Conservation (phyloP, 2,797 vertebrate species). For the Valencia hispanica region DNA sequence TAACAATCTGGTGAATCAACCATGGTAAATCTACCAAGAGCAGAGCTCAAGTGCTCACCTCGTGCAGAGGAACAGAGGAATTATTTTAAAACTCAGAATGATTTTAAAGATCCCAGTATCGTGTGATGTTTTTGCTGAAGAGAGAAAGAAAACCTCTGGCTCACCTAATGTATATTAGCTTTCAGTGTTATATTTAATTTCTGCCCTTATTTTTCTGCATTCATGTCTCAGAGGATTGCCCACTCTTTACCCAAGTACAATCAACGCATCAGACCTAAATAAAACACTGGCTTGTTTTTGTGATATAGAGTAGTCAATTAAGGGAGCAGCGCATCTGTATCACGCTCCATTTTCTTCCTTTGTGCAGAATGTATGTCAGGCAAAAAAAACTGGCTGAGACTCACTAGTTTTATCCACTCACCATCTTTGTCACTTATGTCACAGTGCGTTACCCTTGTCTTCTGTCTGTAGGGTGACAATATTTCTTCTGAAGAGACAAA, state of each 20-base stretch:
- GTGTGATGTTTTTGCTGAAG: conserved; percentile 41
- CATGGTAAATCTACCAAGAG: conserved; percentile 41
- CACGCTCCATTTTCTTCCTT: background rate
- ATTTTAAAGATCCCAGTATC: conserved; percentile 29
- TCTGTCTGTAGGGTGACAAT: conserved; percentile 11
- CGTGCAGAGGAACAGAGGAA: conserved; percentile 50
- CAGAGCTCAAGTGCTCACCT: conserved; percentile 38
- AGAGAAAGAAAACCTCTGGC: conserved; percentile 40
- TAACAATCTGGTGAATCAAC: background rate
- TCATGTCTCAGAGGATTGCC: conserved; percentile 15
- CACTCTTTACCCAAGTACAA: conserved; percentile 38
- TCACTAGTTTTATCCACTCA: conserved; percentile 29
- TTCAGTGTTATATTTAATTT: conserved; percentile 55
- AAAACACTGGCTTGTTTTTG: conserved; percentile 49
- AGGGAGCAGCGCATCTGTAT: conserved; percentile 28
- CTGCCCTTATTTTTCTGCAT: conserved; percentile 43
- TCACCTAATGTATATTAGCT: conserved; percentile 55
- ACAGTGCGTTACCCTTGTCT: conserved; percentile 17
- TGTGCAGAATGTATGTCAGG: conserved; percentile 18
- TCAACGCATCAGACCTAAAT: conserved; percentile 41
- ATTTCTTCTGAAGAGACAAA: conserved; percentile 17
- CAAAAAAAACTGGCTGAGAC: conserved; percentile 13
- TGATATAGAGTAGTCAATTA: conserved; percentile 33
- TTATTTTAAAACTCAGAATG: conserved; percentile 49
- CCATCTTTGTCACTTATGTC: conserved; percentile 28